Percentiles rank a stretch among this genome's conserved stretches.
Evolutionary conservation across 2,113 vertebrate species (phyloP).

Genomic region (Brachionichthys hirsutus): DNA sequence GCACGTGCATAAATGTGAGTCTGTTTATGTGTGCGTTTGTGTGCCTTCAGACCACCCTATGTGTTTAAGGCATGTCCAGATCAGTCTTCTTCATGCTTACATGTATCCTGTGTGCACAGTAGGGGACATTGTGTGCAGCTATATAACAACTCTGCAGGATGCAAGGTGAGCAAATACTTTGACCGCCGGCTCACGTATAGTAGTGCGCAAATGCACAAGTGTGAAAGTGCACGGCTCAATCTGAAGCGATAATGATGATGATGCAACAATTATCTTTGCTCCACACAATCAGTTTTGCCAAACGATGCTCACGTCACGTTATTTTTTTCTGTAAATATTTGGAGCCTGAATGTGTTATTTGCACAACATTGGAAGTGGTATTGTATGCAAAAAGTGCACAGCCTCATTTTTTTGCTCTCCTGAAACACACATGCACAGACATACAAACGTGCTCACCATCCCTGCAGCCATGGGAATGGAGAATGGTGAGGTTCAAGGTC

Average conservation of each 20-base stretch:
- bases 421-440: constrained; percentile 40
- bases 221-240: background rate
- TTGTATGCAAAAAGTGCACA: constrained; percentile 40
- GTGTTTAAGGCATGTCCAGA: constrained; percentile 58
- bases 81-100: constrained; percentile 37
- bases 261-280: background rate
- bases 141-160: no score
- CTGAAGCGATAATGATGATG: background rate
- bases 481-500: constrained; percentile 74
- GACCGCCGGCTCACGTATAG: no score
- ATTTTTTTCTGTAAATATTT: constrained; percentile 8
- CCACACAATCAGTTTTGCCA: background rate
- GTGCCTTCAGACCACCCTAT: constrained; percentile 38
- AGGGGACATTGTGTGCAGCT: background rate
- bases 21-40: constrained; percentile 34
- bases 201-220: background rate
- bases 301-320: background rate
- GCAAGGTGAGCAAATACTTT: no score
- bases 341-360: background rate
- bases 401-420: constrained; percentile 45
- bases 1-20: constrained; percentile 18
- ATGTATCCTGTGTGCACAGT: constrained; percentile 54
- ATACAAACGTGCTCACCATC: constrained; percentile 53
- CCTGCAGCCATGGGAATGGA: constrained; percentile 72
- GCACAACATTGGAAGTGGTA: constrained; percentile 17